Percentiles rank a stretch among this genome's conserved stretches.
These are phyloP conservation scores for Plemyria rubiginata DNA, from an alignment of 2,888 invertebrate species.

Conservation along the genomic window DNA sequence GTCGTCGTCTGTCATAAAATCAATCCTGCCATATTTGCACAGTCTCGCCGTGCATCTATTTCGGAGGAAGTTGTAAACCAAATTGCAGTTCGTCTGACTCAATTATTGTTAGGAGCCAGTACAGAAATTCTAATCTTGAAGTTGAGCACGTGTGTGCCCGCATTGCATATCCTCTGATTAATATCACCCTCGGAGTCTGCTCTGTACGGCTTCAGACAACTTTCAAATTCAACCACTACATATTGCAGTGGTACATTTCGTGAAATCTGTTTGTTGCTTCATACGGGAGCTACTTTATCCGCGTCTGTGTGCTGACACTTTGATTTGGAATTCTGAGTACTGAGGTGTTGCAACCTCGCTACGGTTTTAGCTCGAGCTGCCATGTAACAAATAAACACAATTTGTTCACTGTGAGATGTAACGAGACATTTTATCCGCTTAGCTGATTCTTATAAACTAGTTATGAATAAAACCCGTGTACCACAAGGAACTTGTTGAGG, in stretches of 20 bases:
- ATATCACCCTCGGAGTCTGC: constrained; percentile 61
- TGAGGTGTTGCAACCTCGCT: constrained; percentile 35
- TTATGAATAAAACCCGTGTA: constrained; percentile 38
- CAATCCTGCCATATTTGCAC: constrained; percentile 27
- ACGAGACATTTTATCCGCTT: constrained; percentile 38
- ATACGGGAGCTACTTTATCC: constrained; percentile 29
- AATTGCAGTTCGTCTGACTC: constrained; percentile 66
- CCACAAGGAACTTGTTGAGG: constrained; percentile 31
- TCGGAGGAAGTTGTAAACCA: constrained; percentile 44
- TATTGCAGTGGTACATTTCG: constrained; percentile 39
- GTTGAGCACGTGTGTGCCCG: constrained; percentile 66
- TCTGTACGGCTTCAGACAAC: constrained; percentile 66
- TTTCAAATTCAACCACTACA: constrained; percentile 57
- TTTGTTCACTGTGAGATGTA: constrained; percentile 32
- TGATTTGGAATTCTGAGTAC: constrained; percentile 34
- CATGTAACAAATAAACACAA: constrained; percentile 30
- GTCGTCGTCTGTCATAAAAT: constrained; percentile 17
- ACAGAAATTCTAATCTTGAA: constrained; percentile 72
- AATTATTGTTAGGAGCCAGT: constrained; percentile 69
- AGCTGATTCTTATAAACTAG: constrained; percentile 35
- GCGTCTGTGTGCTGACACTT: constrained; percentile 30
- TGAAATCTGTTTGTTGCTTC: constrained; percentile 32
- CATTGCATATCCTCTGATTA: constrained; percentile 77
- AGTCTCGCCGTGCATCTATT: constrained; percentile 32
- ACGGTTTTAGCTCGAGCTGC: constrained; percentile 26